Evolutionary conservation across 1,140 invertebrate genomes (phyloP).

Genomic region (Euborellia annulipes): DNA sequence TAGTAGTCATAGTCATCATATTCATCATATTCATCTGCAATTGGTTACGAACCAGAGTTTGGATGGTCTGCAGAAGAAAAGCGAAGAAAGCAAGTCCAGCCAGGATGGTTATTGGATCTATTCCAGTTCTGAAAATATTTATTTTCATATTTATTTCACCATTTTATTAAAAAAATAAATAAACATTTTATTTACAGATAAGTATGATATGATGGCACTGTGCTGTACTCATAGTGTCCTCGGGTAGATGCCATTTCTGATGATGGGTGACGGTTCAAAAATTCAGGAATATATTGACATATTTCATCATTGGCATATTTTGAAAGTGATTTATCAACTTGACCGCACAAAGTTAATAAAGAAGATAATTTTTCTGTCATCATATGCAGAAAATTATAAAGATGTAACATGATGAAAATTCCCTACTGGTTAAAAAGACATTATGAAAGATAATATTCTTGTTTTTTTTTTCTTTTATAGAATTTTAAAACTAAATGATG

Average conservation of each 20-base stretch:
- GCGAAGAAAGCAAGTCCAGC: slow-evolving; percentile 31
- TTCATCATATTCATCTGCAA: slow-evolving; percentile 26
- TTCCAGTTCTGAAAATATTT: slow-evolving; percentile 12
- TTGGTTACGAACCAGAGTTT: slow-evolving; percentile 24
- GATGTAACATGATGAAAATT: no score
- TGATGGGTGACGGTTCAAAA: background rate
- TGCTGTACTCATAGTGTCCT: background rate
- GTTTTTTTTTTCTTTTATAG: no score
- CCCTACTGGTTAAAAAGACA: no score
- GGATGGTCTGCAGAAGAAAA: slow-evolving; percentile 29
- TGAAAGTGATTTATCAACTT: no score
- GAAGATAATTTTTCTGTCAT: no score
- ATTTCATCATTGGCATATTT: background rate
- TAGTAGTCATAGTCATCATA: slow-evolving; percentile 17
- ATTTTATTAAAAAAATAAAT: background rate
- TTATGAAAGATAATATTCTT: no score
- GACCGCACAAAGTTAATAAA: no score
- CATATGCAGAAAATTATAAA: no score
- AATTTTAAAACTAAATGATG: no score
- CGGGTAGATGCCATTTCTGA: background rate
- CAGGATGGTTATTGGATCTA: slow-evolving; percentile 29
- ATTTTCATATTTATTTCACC: background rate
- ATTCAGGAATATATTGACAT: background rate
- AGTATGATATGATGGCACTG: no score
- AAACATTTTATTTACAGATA: background rate